These are phyloP conservation scores for Brenthis daphne DNA, from an alignment of 2,888 invertebrate species.

Conservation along the genomic window DNA sequence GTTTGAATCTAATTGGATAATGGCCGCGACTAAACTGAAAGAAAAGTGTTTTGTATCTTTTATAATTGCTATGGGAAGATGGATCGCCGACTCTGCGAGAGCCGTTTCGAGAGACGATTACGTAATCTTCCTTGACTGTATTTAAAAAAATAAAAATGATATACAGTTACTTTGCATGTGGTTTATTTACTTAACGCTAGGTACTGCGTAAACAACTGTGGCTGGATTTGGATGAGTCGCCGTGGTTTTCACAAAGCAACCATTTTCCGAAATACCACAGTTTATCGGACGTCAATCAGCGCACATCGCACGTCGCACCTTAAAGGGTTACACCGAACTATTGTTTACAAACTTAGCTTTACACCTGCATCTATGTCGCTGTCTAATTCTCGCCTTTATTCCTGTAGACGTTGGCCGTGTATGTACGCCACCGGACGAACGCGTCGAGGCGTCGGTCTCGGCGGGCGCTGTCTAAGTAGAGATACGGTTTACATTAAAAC, in stretches of 20 bases:
- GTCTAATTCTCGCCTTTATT: constrained; percentile 4
- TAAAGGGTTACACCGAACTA: constrained; percentile 23
- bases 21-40: constrained; percentile 17
- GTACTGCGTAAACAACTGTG: no score
- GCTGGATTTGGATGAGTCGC: no score
- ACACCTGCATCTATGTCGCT: not conserved
- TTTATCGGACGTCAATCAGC: constrained; percentile 21
- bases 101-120: no score
- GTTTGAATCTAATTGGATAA: constrained; percentile 34
- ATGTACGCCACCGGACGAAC: no score
- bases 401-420: no score
- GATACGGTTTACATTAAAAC: constrained; percentile 40
- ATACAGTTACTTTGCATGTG: no score
- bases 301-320: constrained; percentile 22
- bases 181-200: no score
- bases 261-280: not conserved
- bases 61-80: constrained; percentile 11
- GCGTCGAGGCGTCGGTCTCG: not conserved
- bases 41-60: constrained; percentile 14
- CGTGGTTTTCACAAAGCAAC: not conserved
- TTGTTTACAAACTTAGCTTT: constrained; percentile 3
- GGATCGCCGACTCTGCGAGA: not conserved
- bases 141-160: no score
- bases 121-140: no score
- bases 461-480: constrained; percentile 32